A percentile compares a stretch with the other conserved stretches of the same genome.
These are phyloP conservation scores for Mesoligia furuncula DNA, from an alignment of 2,888 invertebrate genomes.

Conservation along the genomic window DNA sequence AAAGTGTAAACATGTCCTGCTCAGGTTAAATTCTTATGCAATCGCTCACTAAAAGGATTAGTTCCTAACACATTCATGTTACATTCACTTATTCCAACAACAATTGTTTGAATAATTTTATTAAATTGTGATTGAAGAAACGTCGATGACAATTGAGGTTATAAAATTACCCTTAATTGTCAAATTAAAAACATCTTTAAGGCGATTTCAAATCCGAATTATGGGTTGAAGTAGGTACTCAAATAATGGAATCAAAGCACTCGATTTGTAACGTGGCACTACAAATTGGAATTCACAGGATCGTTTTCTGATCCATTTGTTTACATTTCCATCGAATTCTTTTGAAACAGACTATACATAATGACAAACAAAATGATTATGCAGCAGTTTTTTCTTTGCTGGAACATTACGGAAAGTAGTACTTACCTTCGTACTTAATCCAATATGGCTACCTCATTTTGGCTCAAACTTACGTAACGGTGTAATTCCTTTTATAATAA, in stretches of 20 bases:
- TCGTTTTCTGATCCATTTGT: background rate
- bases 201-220: background rate
- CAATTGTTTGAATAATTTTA: background rate
- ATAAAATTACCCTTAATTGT: background rate
- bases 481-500: slow-evolving; percentile 24
- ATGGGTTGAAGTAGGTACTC: background rate
- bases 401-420: slow-evolving; percentile 4
- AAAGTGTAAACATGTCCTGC: background rate
- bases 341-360: background rate
- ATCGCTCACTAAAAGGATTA: background rate
- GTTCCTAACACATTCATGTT: background rate
- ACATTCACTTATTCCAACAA: background rate
- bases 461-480: slow-evolving; percentile 15
- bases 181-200: background rate
- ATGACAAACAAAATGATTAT: background rate
- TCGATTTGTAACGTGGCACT: background rate
- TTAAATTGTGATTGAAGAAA: background rate
- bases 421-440: slow-evolving; percentile 29
- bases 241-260: background rate
- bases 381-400: background rate
- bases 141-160: background rate
- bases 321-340: background rate
- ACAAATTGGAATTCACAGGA: background rate
- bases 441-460: slow-evolving; percentile 35
- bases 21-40: background rate